Evolutionary conservation across 1,140 invertebrate genomes (phyloP).

Genomic region (Bradynema listronoti): DNA sequence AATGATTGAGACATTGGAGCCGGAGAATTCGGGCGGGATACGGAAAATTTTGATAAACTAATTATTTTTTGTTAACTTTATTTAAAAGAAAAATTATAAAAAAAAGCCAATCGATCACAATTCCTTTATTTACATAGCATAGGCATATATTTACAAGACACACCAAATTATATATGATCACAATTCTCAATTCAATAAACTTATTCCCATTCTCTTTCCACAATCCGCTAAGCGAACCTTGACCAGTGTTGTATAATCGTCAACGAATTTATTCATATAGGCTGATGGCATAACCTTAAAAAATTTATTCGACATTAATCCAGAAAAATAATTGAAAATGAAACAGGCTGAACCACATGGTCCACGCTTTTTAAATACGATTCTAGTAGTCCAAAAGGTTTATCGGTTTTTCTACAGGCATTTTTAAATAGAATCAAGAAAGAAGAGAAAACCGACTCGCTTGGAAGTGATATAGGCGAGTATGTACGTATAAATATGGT

Average conservation of each 20-base stretch:
- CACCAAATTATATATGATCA: too few relatives aligned
- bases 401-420: not conserved
- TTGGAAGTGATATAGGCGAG: constrained; percentile 38
- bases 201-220: too few relatives aligned
- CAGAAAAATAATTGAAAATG: too few relatives aligned
- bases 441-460: constrained; percentile 33
- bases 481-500: constrained; percentile 43
- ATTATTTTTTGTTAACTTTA: too few relatives aligned
- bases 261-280: constrained; percentile 12
- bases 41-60: too few relatives aligned
- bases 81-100: too few relatives aligned
- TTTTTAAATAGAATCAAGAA: not conserved
- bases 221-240: too few relatives aligned
- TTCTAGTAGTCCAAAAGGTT: not conserved
- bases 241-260: constrained; percentile 10
- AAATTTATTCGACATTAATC: not conserved
- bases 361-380: not conserved
- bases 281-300: constrained; percentile 18
- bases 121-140: too few relatives aligned
- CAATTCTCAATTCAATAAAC: too few relatives aligned
- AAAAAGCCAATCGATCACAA: too few relatives aligned
- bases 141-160: too few relatives aligned
- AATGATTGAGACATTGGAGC: not conserved
- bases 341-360: too few relatives aligned
- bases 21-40: not conserved